Conservation (phyloP, 2,113 vertebrate species). For the Calidris pugnax region DNA sequence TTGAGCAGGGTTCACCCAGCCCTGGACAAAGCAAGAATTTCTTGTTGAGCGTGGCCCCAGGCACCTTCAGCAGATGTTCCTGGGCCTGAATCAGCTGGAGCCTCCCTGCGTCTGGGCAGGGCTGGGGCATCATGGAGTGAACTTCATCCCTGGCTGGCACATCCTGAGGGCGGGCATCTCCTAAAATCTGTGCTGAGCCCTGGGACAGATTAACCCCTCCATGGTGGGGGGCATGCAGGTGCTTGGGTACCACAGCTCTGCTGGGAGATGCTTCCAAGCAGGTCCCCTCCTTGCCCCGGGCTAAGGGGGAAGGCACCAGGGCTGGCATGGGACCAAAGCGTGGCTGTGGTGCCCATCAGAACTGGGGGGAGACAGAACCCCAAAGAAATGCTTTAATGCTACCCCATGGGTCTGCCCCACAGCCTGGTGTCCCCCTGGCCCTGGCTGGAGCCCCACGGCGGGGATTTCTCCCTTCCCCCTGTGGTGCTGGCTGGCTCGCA, state of each 20-base stretch:
- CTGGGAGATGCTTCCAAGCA: not conserved
- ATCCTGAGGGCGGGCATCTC: rapidly evolving
- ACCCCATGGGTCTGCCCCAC: not conserved
- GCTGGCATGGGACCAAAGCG: not conserved
- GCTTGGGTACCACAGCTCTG: not conserved
- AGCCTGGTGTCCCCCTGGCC: not conserved
- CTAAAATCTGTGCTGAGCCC: not conserved
- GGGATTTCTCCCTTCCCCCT: not conserved
- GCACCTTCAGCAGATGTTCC: not conserved
- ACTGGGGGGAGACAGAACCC: not conserved
- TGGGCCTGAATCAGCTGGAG: not conserved
- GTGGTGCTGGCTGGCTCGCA: not conserved
- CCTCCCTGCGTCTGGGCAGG: not conserved
- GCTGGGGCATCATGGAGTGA: rapidly evolving
- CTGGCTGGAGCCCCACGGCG: not conserved
- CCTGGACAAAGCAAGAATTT: not conserved
- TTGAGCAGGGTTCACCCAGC: not conserved
- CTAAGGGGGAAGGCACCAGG: too few relatives aligned
- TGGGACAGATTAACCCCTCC: rapidly evolving
- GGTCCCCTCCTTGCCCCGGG: not conserved
- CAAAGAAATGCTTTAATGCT: rapidly evolving
- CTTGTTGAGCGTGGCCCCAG: not conserved
- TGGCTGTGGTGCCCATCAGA: rapidly evolving
- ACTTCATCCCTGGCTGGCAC: not conserved
- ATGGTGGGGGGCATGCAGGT: rapidly evolving